Percentiles rank a stretch among this genome's conserved stretches.
Evolutionary conservation across 2,888 invertebrate genomes (phyloP).

Genomic region (Glyphotaelius pellucidus): DNA sequence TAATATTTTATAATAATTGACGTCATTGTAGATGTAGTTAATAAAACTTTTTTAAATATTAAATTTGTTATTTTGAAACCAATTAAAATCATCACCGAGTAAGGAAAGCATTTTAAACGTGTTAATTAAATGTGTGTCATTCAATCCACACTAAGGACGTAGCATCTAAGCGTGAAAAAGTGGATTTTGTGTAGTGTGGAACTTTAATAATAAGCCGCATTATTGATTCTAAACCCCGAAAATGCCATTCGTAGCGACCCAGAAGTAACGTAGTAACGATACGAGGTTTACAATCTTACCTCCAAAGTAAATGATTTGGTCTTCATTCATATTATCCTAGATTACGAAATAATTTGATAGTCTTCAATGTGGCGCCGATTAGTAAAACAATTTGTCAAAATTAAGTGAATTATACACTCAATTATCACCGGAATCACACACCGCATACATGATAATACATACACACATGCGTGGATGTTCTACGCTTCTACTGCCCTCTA

Average conservation of each 20-base stretch:
- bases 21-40: background rate
- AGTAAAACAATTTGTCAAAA: background rate
- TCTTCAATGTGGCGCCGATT: conserved; percentile 54
- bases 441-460: conserved; percentile 23
- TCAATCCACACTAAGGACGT: background rate
- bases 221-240: conserved; percentile 56
- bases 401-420: conserved; percentile 14
- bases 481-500: conserved; percentile 40
- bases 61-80: background rate
- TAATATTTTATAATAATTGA: background rate
- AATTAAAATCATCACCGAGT: background rate
- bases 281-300: conserved; percentile 77
- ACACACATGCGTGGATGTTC: conserved; percentile 17
- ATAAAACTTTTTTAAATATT: background rate
- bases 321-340: conserved; percentile 89
- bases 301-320: conserved; percentile 90
- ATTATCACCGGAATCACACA: conserved; percentile 17
- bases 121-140: background rate
- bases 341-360: conserved; percentile 59
- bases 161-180: background rate
- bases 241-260: conserved; percentile 42
- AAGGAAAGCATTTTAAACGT: background rate
- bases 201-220: conserved; percentile 18
- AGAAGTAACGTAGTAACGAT: background rate
- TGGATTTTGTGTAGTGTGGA: background rate